A percentile compares a stretch with the other conserved stretches of the same genome.
Conservation (phyloP, 2,113 vertebrate genomes). For the Ramphastos sulfuratus region DNA sequence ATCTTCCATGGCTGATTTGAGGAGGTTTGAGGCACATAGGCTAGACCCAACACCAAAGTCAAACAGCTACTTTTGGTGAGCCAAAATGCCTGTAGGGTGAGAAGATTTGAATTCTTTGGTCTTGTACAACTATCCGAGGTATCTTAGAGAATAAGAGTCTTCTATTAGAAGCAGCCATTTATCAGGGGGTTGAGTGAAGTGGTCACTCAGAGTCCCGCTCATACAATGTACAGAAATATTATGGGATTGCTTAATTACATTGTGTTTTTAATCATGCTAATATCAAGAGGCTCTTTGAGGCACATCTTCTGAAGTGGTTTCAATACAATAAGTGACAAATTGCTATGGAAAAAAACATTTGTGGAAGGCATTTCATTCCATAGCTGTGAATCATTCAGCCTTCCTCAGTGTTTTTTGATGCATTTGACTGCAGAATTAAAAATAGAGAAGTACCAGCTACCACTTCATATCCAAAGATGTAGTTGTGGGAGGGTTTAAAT, state of each 20-base stretch:
- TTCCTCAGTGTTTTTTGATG: constrained; percentile 41
- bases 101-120: constrained; percentile 10
- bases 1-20: not conserved
- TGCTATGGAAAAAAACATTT: constrained; percentile 56
- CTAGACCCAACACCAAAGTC: not conserved
- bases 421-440: not conserved
- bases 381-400: constrained; percentile 10
- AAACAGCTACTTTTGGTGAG: not conserved
- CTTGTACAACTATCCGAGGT: not conserved
- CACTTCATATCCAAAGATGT: not conserved
- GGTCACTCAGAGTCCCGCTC: not conserved
- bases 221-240: constrained; percentile 25
- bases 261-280: constrained; percentile 51
- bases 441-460: not conserved
- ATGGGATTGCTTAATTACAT: constrained; percentile 30
- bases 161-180: not conserved
- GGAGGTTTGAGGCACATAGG: not conserved
- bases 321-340: constrained; percentile 63
- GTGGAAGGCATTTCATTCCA: constrained; percentile 52
- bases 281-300: constrained; percentile 52
- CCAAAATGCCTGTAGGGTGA: not conserved
- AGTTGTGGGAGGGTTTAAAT: not conserved
- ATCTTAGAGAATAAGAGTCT: constrained; percentile 1
- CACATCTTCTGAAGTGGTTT: constrained; percentile 55
- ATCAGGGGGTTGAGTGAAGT: not conserved